Base-by-base conservation (phyloP, 2,797 vertebrate species). In the Syngnathus rostellatus region DNA sequence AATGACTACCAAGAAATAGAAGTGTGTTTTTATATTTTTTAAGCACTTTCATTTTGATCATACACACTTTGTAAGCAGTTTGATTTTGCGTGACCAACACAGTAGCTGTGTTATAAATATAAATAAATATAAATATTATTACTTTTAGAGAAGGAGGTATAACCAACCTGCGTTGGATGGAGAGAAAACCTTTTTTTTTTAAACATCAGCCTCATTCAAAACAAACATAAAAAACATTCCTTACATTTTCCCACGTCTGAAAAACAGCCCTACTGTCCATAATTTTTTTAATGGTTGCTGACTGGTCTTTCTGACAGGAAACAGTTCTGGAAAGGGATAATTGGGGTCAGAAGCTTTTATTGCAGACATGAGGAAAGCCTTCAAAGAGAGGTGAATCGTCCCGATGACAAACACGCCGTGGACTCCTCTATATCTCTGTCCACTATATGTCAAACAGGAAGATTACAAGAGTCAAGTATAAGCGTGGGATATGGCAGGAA, bases 311-410 rank as follows among this genome's bases (percentile, higher is more conserved):
- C 71, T 85, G 86, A 89, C 77, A 81, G 83, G 82, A 86, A 79
- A 78, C 88, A 88, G 81, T 84, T 75, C 86, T 81, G 76, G 79
- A 76, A 85, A 81, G 66, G 70, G 75, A 79, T 86, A 88, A 87
- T 81, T 79, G 75, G 83, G 85, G 85, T 88, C 86, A 89, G 76
- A 84, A 79, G 82, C 85, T 23, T 88, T 89, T 82, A 87, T 81
- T 79, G 68, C 75, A 79, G 66, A 70, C 77, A 76, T 83, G 72
- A 84, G 82, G 84, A 87, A 86, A 81, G 80, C 77, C 81, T 87
- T 85, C 85, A 87, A 86, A 61, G 57, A 87, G 75, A 74, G 77
- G 78, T 81, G 79, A 69, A 86, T 86, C 78, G 79, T 72, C 61
- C 41, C 25, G 8, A 76, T 82, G 75, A 83, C 84, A 87, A 88